Conservation (phyloP, 2,888 invertebrate genomes). For the Rhingia rostrata region DNA sequence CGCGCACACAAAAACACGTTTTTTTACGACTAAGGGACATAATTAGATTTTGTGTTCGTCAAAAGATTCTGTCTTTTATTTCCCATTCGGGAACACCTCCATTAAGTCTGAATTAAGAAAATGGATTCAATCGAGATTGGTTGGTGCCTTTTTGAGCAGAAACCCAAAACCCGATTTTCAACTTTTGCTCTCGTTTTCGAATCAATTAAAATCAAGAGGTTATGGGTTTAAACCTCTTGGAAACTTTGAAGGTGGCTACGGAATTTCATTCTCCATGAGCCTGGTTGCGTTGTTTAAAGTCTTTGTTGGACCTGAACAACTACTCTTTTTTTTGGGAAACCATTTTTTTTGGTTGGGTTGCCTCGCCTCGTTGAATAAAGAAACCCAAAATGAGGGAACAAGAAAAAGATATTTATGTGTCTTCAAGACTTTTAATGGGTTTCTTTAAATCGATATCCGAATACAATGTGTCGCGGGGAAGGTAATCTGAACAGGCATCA, state of each 20-base stretch:
- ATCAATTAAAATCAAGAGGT: constrained; percentile 59
- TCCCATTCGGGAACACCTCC: constrained; percentile 31
- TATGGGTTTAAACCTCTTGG: background rate
- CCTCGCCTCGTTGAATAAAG: constrained; percentile 24
- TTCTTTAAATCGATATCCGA: constrained; percentile 69
- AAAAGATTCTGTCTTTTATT: constrained; percentile 22
- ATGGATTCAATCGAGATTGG: constrained; percentile 50
- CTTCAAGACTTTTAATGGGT: constrained; percentile 71
- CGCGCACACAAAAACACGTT: constrained; percentile 33
- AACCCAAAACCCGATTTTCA: constrained; percentile 58
- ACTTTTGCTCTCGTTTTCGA: constrained; percentile 21
- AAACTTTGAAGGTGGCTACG: constrained; percentile 51
- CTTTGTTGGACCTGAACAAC: constrained; percentile 35
- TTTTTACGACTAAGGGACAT: constrained; percentile 56
- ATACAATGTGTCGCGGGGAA: constrained; percentile 69
- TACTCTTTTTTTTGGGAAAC: constrained; percentile 19
- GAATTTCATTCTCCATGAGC: constrained; percentile 44
- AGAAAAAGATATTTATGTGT: constrained; percentile 70
- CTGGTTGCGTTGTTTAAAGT: constrained; percentile 40
- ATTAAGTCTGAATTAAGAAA: constrained; percentile 53
- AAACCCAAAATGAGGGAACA: constrained; percentile 8
- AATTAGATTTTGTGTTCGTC: constrained; percentile 57
- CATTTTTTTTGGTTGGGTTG: constrained; percentile 44
- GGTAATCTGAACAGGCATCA: constrained; percentile 60
- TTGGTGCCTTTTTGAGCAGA: constrained; percentile 21